Evolutionary conservation across 92 coral and sea anemone genomes (phyloP).

Genomic region (Bergia puertoricense): DNA sequence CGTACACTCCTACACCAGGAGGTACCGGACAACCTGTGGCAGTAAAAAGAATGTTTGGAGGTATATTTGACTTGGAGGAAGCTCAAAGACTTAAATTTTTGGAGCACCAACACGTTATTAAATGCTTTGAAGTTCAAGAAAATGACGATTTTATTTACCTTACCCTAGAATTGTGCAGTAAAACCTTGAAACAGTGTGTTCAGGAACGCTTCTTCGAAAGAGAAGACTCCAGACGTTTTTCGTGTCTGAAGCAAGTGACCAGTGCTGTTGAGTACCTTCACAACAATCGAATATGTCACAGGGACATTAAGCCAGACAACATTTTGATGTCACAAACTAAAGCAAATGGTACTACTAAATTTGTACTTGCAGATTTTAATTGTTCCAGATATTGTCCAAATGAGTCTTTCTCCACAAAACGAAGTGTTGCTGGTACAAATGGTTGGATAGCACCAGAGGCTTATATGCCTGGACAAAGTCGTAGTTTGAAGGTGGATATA

Average conservation of each 20-base stretch:
- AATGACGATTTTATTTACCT: background rate
- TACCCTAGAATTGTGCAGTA: background rate
- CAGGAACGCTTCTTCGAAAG: background rate
- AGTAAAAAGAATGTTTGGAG: background rate
- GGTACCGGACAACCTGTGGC: background rate
- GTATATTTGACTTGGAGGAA: background rate
- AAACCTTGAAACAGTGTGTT: background rate
- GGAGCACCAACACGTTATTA: background rate
- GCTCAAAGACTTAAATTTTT: background rate
- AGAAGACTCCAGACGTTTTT: background rate
- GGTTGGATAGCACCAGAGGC: conserved; percentile 11
- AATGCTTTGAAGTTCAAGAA: background rate
- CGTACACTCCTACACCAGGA: background rate
- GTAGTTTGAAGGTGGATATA: background rate
- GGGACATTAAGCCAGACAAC: background rate
- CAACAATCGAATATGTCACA: background rate
- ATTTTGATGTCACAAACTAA: background rate
- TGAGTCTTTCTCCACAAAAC: background rate
- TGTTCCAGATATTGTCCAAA: background rate
- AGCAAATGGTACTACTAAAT: background rate
- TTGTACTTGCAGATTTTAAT: conserved; percentile 4
- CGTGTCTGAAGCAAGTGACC: background rate
- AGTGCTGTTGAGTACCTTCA: conserved; percentile 18
- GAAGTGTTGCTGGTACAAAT: no score
- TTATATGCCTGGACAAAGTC: background rate